phyloP scores from a whole-genome alignment of 2,797 vertebrate genomes.

The Xenentodon cancila region DNA sequence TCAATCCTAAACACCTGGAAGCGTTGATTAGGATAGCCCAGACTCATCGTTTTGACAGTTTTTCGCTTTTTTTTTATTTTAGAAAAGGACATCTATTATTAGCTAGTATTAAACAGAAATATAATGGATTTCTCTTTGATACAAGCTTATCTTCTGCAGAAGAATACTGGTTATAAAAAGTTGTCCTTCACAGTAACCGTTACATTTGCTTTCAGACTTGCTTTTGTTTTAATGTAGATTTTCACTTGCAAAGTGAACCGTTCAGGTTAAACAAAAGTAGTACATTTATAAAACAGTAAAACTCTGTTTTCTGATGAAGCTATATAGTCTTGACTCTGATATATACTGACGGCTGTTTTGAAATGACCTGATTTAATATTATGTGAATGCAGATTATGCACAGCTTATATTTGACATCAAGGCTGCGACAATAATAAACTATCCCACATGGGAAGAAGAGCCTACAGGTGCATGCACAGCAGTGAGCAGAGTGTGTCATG shows the following conservation, averaged over 20 bases:
- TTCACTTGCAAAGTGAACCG: not conserved
- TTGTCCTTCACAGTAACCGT: constrained; percentile 23
- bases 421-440: constrained; percentile 30
- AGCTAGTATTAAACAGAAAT: not conserved
- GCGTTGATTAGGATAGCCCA: too few species aligned
- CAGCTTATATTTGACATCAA: constrained; percentile 37
- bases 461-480: constrained; percentile 38
- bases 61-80: too few species aligned
- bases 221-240: not conserved
- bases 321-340: not conserved
- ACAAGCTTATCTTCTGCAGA: constrained; percentile 65
- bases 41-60: too few species aligned
- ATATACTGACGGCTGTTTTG: too few species aligned
- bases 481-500: constrained; percentile 6
- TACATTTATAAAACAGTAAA: not conserved
- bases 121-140: constrained; percentile 63
- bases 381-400: constrained; percentile 5
- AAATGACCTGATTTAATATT: constrained; percentile 1
- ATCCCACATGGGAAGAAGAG: constrained; percentile 20
- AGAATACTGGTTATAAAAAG: constrained; percentile 43
- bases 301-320: not conserved
- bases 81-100: too few species aligned
- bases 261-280: not conserved
- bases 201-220: constrained; percentile 36
- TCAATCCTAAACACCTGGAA: too few species aligned